Percentiles rank a stretch among this genome's conserved stretches.
Conservation (phyloP, 1,140 invertebrate genomes). For the Eulimnadia texana region DNA sequence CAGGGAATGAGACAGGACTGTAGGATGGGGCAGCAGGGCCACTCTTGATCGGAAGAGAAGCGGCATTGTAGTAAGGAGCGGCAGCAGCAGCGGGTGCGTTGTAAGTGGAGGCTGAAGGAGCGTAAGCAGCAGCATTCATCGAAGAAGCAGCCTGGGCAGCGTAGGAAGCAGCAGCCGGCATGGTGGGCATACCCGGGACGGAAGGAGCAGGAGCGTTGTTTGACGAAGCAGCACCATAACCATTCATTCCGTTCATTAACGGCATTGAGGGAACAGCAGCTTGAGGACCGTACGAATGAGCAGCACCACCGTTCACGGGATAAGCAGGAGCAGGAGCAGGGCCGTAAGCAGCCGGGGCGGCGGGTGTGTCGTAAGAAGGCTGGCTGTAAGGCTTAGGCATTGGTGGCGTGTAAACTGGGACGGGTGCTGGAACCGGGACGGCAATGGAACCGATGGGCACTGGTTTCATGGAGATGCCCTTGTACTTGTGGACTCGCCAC, state of each 20-base stretch:
- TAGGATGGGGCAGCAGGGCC: no score
- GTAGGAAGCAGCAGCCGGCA: neutral
- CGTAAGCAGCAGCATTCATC: no score
- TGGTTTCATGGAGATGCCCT: conserved; percentile 13
- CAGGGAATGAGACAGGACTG: no score
- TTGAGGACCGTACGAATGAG: neutral
- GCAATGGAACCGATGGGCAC: conserved; percentile 11
- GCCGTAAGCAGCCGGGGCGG: neutral
- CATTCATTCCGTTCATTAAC: neutral
- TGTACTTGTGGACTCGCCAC: conserved; percentile 15
- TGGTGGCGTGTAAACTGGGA: neutral
- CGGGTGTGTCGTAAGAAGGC: neutral
- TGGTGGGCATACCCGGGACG: neutral
- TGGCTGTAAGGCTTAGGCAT: no score
- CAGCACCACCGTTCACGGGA: neutral
- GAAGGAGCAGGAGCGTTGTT: neutral
- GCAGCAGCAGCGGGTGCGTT: neutral
- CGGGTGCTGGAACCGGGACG: neutral
- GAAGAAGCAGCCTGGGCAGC: neutral
- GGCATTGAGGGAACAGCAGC: neutral
- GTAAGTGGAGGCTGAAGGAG: neutral
- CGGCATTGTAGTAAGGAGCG: no score
- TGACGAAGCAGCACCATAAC: neutral
- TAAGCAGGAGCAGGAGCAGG: neutral
- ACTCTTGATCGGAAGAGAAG: no score